Base-by-base conservation (phyloP, 2,113 vertebrate genomes). In the Campylomormyrus tamandua region DNA sequence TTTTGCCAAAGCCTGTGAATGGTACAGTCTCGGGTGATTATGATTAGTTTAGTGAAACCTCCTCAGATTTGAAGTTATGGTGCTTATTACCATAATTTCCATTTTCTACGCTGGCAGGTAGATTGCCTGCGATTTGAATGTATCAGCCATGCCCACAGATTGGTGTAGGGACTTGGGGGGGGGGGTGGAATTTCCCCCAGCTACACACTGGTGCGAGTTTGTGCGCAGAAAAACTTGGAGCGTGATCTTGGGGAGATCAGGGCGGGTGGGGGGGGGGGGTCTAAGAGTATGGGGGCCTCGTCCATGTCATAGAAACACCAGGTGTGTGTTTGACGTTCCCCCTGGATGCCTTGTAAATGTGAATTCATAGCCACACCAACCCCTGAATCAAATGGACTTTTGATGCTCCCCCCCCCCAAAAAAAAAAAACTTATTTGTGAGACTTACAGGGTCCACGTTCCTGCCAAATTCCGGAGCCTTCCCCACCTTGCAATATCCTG, bases 21-120 rank as follows among this genome's bases (percentile, higher is more conserved):
- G 42, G 45, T n/a, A 84, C 21, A 48, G 83, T 46, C 83, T 84
- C 10, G 45, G 83, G 39, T 48, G 42, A 48, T 84, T 46, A 48
- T 46, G 42, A 84, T 84, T 84, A 84, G 21, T 46, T 84, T 46
- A 84, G 39, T 48, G 45, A 46, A 84, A 48, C 83, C 39, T 84
- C 45, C 45, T 84, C 39, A 45, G 21, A 84, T 48, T 42, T 46
- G 7, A 42, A 84, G 83, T 84, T 84, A n/a, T 84, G 21, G 83
- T 24, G 45, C 83, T 84, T 84, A 80, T 80, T 80, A 84, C 83
- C 83, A 84, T 84, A 84, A 84, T n/a, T 48, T 45, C n/a, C 39
- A 84, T 84, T 84, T 84, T 84, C 83, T 84, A 46, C 42, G 24
- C 42, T 84, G 83, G 10, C 83, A 84, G 83, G 83, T 84, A 46